phyloP scores from a whole-genome alignment of 1,140 invertebrate genomes.

The Drosophila bifasciata region DNA sequence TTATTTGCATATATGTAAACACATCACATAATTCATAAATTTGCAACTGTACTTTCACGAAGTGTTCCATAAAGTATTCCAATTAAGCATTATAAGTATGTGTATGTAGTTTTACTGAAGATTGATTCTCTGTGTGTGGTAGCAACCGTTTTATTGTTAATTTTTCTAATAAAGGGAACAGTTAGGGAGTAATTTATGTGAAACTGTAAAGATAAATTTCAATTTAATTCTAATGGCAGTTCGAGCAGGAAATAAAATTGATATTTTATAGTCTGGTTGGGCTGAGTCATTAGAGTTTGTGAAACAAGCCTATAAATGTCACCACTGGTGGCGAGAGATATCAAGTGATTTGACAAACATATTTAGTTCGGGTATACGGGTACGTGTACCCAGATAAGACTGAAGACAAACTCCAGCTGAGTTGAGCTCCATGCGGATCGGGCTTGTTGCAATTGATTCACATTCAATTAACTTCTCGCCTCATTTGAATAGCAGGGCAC shows the following conservation, averaged over 20 bases:
- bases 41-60: no score
- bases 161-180: slow-evolving; percentile 34
- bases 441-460: slow-evolving; percentile 46
- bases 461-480: slow-evolving; percentile 46
- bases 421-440: slow-evolving; percentile 43
- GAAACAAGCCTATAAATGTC: slow-evolving; percentile 47
- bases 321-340: slow-evolving; percentile 24
- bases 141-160: slow-evolving; percentile 24
- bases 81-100: slow-evolving; percentile 19
- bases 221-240: slow-evolving; percentile 32
- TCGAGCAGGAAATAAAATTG: slow-evolving; percentile 23
- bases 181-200: slow-evolving; percentile 32
- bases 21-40: no score
- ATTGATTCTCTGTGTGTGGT: neutral
- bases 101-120: neutral
- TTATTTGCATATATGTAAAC: no score
- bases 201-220: slow-evolving; percentile 36
- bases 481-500: slow-evolving; percentile 52
- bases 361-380: slow-evolving; percentile 6
- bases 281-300: slow-evolving; percentile 39
- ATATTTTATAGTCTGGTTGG: slow-evolving; percentile 23
- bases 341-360: slow-evolving; percentile 35
- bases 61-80: slow-evolving; percentile 15
- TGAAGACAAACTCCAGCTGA: slow-evolving; percentile 44
- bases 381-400: no score